Base-by-base conservation (phyloP, 2,113 vertebrate species). In the Melanotaenia duboulayi region DNA sequence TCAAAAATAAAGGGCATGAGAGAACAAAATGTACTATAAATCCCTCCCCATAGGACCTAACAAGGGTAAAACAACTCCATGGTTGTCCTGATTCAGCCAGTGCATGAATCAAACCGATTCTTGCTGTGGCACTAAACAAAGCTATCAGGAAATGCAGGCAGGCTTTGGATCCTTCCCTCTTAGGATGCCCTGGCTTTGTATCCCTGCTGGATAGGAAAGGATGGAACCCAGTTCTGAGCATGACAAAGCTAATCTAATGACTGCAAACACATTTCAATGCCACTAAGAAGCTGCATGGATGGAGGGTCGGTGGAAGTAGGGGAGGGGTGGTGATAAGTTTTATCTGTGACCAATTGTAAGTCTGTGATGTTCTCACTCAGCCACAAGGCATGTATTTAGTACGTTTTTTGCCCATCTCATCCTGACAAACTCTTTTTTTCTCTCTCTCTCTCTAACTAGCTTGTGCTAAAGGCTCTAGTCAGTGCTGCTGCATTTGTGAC, bases 121-220 rank as follows among this genome's bases (percentile, higher is more conserved):
- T 82, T 79, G 70, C 74, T 83, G 71, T 78, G 77, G 74, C 56
- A 35, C 78, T 40, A 79, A 88, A 94, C 90, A 93, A 91, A 88
- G 91, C 89, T 92, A 94, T 93, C 92, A 81, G 89, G 25, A 81
- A 83, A 72, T 22, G 80, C 93, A 93, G 92, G 63, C 91, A 83
- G 81, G 81, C 83, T 88, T 88, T 84, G 87, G 79, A 83, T 67
- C 71, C 60, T 79, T 85, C 84, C 81, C 88, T 90, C 86, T 76
- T 55, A 80, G 90, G 81, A 85, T 78, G 76, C 75, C 48, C 70
- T 68, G 76, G 82, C 86, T 89, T 86, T 90, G 62, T 81, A 70
- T 83, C 71, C 65, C 65, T 76, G 24, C 61, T 7, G 74, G 57
- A 85, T 85, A 81, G 74, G 66, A 71, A 25, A 80, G 74, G 83